phyloP scores from a whole-genome alignment of 2,797 vertebrate genomes.

The Alca torda region DNA sequence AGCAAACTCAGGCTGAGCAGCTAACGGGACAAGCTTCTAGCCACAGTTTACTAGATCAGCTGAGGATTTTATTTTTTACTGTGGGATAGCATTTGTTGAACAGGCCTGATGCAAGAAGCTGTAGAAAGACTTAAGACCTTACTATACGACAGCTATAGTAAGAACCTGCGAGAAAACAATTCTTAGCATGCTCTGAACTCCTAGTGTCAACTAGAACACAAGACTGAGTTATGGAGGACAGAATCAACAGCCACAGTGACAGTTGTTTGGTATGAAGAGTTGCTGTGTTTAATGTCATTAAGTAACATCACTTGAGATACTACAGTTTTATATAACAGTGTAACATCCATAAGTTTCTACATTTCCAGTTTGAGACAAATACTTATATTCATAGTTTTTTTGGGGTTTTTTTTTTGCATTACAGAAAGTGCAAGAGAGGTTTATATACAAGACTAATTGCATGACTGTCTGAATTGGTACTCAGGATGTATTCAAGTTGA shows the following conservation, averaged over 20 bases:
- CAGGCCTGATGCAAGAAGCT: background rate
- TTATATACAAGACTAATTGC: too few relatives aligned
- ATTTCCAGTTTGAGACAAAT: slow-evolving; percentile 78
- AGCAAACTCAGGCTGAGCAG: background rate
- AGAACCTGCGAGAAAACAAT: background rate
- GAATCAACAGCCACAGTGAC: background rate
- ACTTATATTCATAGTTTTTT: slow-evolving; percentile 62
- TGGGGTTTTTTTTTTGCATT: slow-evolving; percentile 57
- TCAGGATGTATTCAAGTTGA: background rate
- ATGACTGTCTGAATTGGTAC: too few relatives aligned
- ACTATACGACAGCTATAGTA: background rate
- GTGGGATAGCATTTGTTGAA: background rate
- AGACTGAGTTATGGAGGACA: background rate
- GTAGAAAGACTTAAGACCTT: background rate
- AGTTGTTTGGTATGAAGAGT: slow-evolving; percentile 17
- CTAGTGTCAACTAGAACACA: background rate
- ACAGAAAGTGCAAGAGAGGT: too few relatives aligned
- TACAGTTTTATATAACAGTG: slow-evolving; percentile 46
- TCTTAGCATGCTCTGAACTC: background rate
- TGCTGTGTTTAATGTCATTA: slow-evolving; percentile 68
- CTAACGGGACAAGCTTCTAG: background rate
- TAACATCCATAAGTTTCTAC: slow-evolving; percentile 58
- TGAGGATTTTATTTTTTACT: background rate
- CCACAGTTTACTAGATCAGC: background rate
- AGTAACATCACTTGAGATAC: slow-evolving; percentile 37